Evolutionary conservation across 2,888 invertebrate genomes (phyloP), one percentile per base, ranked within the genome.

Genomic region (Ariolimax columbianus): DNA sequence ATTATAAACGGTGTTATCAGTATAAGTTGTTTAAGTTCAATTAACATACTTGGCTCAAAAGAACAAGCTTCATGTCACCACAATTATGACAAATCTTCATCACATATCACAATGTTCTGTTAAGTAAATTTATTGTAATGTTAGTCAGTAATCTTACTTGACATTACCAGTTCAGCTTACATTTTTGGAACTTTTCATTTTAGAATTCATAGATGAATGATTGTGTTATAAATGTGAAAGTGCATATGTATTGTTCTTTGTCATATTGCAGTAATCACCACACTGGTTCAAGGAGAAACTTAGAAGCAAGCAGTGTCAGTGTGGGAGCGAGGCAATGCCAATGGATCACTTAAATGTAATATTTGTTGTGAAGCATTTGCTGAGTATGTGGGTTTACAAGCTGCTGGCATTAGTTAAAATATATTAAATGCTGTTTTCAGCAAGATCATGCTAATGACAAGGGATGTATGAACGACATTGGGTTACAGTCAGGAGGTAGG

Each of bases 271-370:
- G 63, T 63, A 55, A 55, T n/a, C 3, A 30, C 70, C 3, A 30
- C 70, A 70, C 19, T 36, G 36, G 26, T 70, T 33, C 30, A 33
- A 70, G 38, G 70, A 70, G 38, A 70, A 17, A 36, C 19, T 38
- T 33, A 14, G 38, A 23, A 30, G 4, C n/a, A n/a, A 30, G 63
- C 63, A 36, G 30, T 70, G 33, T 77, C 26, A 77, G 7, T 26
- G 6, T 36, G 4, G 36, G 59, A 75, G 63, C 26, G 47, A 82
- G 66, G 82, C 82, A 75, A 82, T 82, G 82, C 82, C 82, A 82
- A 82, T 82, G 82, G 82, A 82, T 47, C 75, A 59, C 36, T n/a
- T 47, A 1, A 82, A 66, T 82, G 77, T 75, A 75, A 75, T 43
- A 14, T 11, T 70, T 36, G 55, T 55, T 19, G 3, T 55, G 7